Base-by-base conservation (phyloP, 2,888 invertebrate genomes). In the Eutolmus rufibarbis region DNA sequence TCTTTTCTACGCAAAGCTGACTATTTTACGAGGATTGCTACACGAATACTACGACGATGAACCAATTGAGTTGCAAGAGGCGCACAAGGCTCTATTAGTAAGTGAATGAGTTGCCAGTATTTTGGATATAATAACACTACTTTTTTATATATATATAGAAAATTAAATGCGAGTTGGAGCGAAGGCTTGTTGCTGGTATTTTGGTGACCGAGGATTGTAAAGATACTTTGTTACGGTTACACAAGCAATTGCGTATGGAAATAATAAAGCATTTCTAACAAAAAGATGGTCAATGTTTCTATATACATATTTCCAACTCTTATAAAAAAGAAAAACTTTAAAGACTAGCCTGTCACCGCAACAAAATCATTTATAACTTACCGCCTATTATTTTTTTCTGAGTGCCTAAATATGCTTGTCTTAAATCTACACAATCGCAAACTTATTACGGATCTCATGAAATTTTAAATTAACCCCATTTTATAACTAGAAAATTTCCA, bases 1-100 rank as follows among this genome's bases (percentile, higher is more conserved):
- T 40, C 56, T 88, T 28, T 88, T 66, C 74, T 87, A 86, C 84
- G 57, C 86, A n/a, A 89, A 89, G 76, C 46, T 81, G 8, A 46
- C 57, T 14, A 40, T 86, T 12, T 28, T 66, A 5, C 23, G 74
- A n/a, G 34, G 43, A 23, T 76, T 87, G 12, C 78, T 86, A 14
- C 14, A n/a, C 14, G 79, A 79, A 14, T 87, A 56, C 78, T 86
- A 81, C 51, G 74, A 87, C 16, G 86, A 74, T n/a, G 28, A 87
- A 5, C 43, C 40, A 5, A n/a, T 40, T 28, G 28, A 77, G 14
- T 8, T 87, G 5, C 23, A 82, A 51, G 76, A 51, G 34, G 76
- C 74, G 5, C 14, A 51, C 2, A 28, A 19, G 23, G 23, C 31
- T 23, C 19, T 82, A 16, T 19, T 56, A 46, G 87, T 87, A 76